Evolutionary conservation across 53 echinoderm and acorn worm species (phyloP).

Genomic region (Paracentrotus lividus): DNA sequence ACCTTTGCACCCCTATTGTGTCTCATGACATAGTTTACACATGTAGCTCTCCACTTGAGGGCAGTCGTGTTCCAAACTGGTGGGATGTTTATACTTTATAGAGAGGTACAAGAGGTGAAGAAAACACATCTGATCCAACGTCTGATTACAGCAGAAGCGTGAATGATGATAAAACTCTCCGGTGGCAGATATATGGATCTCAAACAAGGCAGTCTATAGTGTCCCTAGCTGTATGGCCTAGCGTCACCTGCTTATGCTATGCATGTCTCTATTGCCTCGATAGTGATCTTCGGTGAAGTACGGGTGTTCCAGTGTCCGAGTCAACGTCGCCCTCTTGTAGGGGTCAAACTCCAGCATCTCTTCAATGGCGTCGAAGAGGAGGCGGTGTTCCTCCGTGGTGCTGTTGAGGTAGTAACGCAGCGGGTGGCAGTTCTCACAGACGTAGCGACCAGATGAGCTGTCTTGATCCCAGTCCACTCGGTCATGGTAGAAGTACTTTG

Average conservation of each 20-base stretch:
- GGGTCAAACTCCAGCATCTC: conserved; percentile 92
- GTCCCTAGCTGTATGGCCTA: conserved; percentile 33
- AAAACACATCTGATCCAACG: neutral
- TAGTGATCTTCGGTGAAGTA: conserved; percentile 86
- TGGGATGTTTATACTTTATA: neutral
- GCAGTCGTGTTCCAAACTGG: too few species aligned
- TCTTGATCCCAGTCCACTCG: conserved; percentile 87
- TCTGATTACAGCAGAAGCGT: neutral
- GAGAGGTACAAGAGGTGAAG: neutral
- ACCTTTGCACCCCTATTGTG: too few species aligned
- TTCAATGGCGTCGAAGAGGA: conserved; percentile 87
- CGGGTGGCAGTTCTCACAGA: conserved; percentile 94
- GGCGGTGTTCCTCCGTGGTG: conserved; percentile 75
- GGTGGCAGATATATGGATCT: neutral
- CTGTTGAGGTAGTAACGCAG: conserved; percentile 78
- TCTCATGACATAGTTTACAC: too few species aligned
- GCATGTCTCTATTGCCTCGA: conserved; percentile 83
- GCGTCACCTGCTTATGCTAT: conserved; percentile 98
- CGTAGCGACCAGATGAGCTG: conserved; percentile 95
- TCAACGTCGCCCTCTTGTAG: conserved; percentile 75
- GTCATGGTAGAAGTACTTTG: conserved; percentile 89
- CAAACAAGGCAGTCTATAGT: neutral
- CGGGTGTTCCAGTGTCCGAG: conserved; percentile 82
- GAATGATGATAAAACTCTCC: neutral
- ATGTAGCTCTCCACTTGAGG: too few species aligned